Conservation (phyloP, 1,140 invertebrate species). For the Pseudomyrmex concolor region DNA sequence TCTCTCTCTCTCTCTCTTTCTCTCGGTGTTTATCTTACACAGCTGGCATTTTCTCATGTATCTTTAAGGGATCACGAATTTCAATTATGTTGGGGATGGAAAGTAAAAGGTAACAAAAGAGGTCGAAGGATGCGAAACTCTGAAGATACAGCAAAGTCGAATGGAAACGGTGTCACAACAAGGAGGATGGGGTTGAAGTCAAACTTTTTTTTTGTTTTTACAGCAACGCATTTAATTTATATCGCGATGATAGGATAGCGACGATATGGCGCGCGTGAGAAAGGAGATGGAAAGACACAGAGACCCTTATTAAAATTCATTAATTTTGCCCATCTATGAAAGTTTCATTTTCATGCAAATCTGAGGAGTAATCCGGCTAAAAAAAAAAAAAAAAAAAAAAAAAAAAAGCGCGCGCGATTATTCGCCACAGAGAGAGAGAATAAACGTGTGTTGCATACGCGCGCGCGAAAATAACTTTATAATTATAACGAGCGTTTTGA, state of each 20-base stretch:
- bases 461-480: slow-evolving; percentile 6
- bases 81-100: slow-evolving; percentile 40
- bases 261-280: slow-evolving; percentile 53
- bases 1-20: no score
- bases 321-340: slow-evolving; percentile 83
- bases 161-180: slow-evolving; percentile 12
- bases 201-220: slow-evolving; percentile 63
- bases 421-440: slow-evolving; percentile 5
- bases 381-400: slow-evolving; percentile 51
- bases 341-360: slow-evolving; percentile 85
- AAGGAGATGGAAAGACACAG: slow-evolving; percentile 61
- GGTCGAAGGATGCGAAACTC: background rate
- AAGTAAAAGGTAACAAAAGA: slow-evolving; percentile 30
- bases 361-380: slow-evolving; percentile 76
- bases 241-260: slow-evolving; percentile 68
- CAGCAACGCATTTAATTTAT: slow-evolving; percentile 71
- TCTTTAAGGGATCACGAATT: slow-evolving; percentile 42
- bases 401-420: slow-evolving; percentile 49
- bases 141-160: slow-evolving; percentile 35
- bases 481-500: background rate
- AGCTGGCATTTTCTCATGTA: slow-evolving; percentile 33
- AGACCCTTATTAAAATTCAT: slow-evolving; percentile 84
- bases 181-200: slow-evolving; percentile 23
- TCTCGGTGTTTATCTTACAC: slow-evolving; percentile 26
- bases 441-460: background rate